Conservation (phyloP, 2,888 invertebrate species). For the Yponomeuta evonymella region DNA sequence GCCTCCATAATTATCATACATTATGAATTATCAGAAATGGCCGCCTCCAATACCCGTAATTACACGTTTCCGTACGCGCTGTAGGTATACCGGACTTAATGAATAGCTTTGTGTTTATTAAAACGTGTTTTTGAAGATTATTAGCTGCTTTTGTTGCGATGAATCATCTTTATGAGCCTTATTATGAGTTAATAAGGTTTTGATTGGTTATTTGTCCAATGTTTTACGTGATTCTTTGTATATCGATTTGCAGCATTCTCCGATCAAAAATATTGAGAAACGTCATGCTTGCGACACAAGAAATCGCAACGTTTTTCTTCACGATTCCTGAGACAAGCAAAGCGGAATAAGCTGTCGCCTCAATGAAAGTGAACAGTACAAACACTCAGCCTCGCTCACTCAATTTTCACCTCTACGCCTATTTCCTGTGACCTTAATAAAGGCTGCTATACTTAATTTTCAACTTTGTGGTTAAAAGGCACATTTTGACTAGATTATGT, state of each 20-base stretch:
- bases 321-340: conserved; percentile 8
- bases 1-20: conserved; percentile 72
- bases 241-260: too few relatives aligned
- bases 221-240: neutral
- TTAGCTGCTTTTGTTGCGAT: conserved; percentile 55
- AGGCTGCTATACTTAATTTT: too few relatives aligned
- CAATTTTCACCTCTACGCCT: too few relatives aligned
- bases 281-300: too few relatives aligned
- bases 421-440: too few relatives aligned
- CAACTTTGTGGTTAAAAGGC: too few relatives aligned
- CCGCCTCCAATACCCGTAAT: conserved; percentile 64
- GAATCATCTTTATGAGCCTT: conserved; percentile 52
- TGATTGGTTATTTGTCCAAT: conserved; percentile 2
- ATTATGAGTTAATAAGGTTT: conserved; percentile 44
- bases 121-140: conserved; percentile 54
- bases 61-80: conserved; percentile 51
- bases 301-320: too few relatives aligned
- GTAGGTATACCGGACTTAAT: conserved; percentile 45
- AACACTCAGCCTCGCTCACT: neutral
- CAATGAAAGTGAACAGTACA: neutral
- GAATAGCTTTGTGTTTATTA: conserved; percentile 65
- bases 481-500: too few relatives aligned
- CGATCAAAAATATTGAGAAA: too few relatives aligned
- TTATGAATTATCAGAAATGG: conserved; percentile 73
- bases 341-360: conserved; percentile 31